phyloP scores from a whole-genome alignment of 2,113 vertebrate species.

The Hippocampus guttulatus region DNA sequence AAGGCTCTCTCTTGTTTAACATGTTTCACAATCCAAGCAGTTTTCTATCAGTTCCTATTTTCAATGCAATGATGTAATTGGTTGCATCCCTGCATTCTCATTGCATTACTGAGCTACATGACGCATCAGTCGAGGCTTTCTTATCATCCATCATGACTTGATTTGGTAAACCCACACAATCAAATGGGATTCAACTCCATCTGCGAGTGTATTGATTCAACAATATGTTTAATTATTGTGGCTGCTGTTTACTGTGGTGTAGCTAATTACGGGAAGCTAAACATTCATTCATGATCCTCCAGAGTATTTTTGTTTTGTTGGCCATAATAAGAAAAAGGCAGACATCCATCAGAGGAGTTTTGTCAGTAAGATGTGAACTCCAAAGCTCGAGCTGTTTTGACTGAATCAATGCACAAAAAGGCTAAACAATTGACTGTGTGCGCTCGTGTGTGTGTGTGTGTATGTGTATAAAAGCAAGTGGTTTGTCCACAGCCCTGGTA shows the following conservation, averaged over 20 bases:
- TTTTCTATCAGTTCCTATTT: background rate
- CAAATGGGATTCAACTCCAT: background rate
- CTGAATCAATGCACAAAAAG: conserved; percentile 27
- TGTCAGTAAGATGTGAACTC: background rate
- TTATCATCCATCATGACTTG: background rate
- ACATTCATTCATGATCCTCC: background rate
- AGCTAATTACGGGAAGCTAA: background rate
- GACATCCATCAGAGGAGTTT: background rate
- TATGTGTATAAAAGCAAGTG: conserved; percentile 9
- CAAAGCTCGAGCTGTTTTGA: conserved; percentile 11
- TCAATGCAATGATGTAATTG: background rate
- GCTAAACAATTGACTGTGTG: conserved; percentile 26
- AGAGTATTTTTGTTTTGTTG: background rate
- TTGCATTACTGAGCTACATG: background rate
- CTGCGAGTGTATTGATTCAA: background rate
- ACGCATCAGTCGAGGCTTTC: background rate
- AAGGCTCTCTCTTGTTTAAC: background rate
- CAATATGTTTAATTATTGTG: background rate
- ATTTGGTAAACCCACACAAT: background rate
- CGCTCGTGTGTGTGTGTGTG: background rate
- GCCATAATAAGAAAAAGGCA: background rate
- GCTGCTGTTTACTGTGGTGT: background rate
- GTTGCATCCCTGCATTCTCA: background rate
- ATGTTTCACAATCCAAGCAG: background rate
- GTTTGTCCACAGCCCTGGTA: conserved; percentile 7